phyloP scores from a whole-genome alignment of 2,113 vertebrate genomes.

The Seriola aureovittata region DNA sequence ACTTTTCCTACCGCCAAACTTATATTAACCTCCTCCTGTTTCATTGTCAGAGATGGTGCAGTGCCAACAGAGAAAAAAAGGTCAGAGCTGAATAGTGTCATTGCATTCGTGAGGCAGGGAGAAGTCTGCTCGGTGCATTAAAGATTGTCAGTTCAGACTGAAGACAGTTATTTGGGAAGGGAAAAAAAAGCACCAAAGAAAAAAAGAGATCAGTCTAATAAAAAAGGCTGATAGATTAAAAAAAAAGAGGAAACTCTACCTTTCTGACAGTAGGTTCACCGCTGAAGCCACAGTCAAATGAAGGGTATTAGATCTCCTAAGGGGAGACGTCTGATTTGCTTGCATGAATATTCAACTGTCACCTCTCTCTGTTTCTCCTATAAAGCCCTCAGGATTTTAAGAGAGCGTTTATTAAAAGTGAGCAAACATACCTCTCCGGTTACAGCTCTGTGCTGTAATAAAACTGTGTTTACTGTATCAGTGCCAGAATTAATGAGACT shows the following conservation, averaged over 20 bases:
- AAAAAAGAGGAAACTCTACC: slow-evolving; percentile 21
- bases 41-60: slow-evolving; percentile 52
- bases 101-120: slow-evolving; percentile 12
- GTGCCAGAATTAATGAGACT: slow-evolving; percentile 70
- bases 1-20: slow-evolving; percentile 54
- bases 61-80: slow-evolving; percentile 45
- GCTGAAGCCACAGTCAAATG: slow-evolving; percentile 59
- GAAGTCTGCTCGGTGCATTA: slow-evolving; percentile 47
- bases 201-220: slow-evolving; percentile 29
- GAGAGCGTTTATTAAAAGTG: slow-evolving; percentile 67
- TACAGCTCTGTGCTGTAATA: slow-evolving; percentile 64
- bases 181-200: slow-evolving; percentile 14
- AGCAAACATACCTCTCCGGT: slow-evolving; percentile 73
- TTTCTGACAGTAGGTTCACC: slow-evolving; percentile 39
- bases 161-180: slow-evolving; percentile 55
- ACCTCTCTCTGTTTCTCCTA: slow-evolving; percentile 31
- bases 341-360: slow-evolving; percentile 53
- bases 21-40: slow-evolving; percentile 62
- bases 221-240: slow-evolving; percentile 48
- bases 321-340: slow-evolving; percentile 50
- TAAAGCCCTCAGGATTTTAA: slow-evolving; percentile 68
- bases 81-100: slow-evolving; percentile 58
- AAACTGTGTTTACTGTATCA: slow-evolving; percentile 73
- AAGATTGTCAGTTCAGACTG: slow-evolving; percentile 57
- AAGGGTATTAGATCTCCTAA: slow-evolving; percentile 52